Percentiles rank a stretch among this genome's conserved stretches.
Conservation (phyloP, 2,888 invertebrate genomes). For the Cristatella mucedo region DNA sequence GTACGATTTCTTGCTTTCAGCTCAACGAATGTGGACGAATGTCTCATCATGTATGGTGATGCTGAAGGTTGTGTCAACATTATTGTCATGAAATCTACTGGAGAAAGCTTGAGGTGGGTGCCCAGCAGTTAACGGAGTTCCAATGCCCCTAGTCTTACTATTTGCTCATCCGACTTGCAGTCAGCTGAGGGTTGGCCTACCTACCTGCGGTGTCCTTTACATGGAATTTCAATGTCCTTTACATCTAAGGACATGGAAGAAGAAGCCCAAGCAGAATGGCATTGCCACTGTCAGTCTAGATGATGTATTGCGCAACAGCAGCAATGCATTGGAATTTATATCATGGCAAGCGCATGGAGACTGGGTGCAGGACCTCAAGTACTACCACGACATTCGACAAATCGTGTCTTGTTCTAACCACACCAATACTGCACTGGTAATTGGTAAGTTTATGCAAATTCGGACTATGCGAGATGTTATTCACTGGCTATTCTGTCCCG, state of each 20-base stretch:
- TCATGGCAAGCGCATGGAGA: slow-evolving; percentile 37
- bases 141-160: too few relatives aligned
- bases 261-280: slow-evolving; percentile 31
- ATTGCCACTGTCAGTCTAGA: slow-evolving; percentile 35
- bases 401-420: slow-evolving; percentile 39
- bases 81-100: slow-evolving; percentile 31
- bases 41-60: slow-evolving; percentile 36
- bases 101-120: slow-evolving; percentile 34
- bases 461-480: not conserved
- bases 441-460: slow-evolving; percentile 22
- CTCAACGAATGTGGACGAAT: slow-evolving; percentile 32
- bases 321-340: slow-evolving; percentile 30
- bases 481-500: too few relatives aligned
- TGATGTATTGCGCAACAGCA: slow-evolving; percentile 19
- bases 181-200: too few relatives aligned
- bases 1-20: slow-evolving; percentile 20
- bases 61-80: slow-evolving; percentile 37
- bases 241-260: slow-evolving; percentile 32
- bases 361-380: slow-evolving; percentile 38
- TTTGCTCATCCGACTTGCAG: too few relatives aligned
- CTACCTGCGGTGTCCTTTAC: too few relatives aligned
- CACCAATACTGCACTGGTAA: slow-evolving; percentile 34
- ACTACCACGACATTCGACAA: slow-evolving; percentile 34
- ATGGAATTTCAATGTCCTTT: too few relatives aligned
- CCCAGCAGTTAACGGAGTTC: too few relatives aligned